Evolutionary conservation across 1,140 invertebrate genomes (phyloP).

Genomic region (Hestina assimilis): DNA sequence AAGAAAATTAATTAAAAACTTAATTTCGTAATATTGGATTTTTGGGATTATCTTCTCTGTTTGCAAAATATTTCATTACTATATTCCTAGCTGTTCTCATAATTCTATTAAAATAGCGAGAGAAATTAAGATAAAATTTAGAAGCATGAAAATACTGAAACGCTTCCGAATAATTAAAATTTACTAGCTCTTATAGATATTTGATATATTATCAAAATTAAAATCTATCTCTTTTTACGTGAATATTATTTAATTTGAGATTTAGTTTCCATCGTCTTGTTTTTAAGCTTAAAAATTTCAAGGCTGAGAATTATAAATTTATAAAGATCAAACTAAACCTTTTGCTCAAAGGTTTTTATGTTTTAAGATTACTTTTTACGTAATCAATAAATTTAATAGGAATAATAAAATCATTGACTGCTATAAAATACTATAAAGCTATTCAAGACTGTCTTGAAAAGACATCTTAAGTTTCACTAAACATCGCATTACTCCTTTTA

Average conservation of each 20-base stretch:
- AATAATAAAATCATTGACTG: no score
- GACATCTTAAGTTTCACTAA: background rate
- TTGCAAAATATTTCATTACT: conserved; percentile 45
- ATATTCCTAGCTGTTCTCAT: conserved; percentile 25
- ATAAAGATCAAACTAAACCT: no score
- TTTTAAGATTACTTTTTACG: no score
- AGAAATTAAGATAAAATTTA: conserved; percentile 21
- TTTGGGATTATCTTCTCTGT: conserved; percentile 48
- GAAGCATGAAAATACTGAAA: background rate
- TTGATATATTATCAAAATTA: no score
- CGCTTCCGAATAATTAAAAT: background rate
- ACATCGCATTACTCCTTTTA: conserved; percentile 18
- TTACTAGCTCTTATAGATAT: background rate
- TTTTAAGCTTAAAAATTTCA: no score
- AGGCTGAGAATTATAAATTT: no score
- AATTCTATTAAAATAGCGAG: conserved; percentile 23
- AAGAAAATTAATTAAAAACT: conserved; percentile 73
- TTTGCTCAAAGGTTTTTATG: no score
- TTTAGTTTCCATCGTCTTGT: no score
- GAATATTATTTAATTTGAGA: no score
- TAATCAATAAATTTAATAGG: no score
- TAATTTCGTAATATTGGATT: conserved; percentile 61
- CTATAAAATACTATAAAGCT: background rate
- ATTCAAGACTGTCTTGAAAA: background rate
- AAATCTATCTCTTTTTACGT: no score